Evolutionary conservation across 2,888 invertebrate genomes (phyloP), one percentile per base, ranked within the genome.

Genomic region (Amblyjoppa fuscipennis): DNA sequence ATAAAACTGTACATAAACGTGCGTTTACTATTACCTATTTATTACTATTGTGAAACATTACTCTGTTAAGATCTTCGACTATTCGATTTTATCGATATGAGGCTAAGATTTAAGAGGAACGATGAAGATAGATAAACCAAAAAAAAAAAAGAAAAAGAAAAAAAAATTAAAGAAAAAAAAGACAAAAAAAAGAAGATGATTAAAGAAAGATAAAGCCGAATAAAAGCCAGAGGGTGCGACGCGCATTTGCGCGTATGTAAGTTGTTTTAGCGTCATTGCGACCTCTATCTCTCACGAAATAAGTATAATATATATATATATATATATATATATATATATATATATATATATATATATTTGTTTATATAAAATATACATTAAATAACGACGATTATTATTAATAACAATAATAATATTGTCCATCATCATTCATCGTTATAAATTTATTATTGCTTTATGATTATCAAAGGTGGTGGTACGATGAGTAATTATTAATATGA

Each of bases 1-100:
- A 82, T 61, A 77, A 73, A 89, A 88, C 88, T 91, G 91, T 91
- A 92, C 89, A 92, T 91, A 88, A 80, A 89, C 88, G 88, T 90
- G 89, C 90, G 90, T 91, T 91, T 90, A 90, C 89, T 90, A 92
- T 89, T 90, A 89, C 86, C 90, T 88, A 90, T 89, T 90, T 90
- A 90, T 89, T 77, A 88, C 86, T 85, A 84, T 88, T 88, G 85
- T 83, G 83, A 85, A 84, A 64, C 86, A 20, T 90, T 87, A 88
- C 86, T 87, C 88, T 88, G 87, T 90, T 20, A 88, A 87, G 89
- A 87, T 86, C 90, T 91, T 90, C 88, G 89, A 89, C 89, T 90
- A 89, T 89, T 89, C 88, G 87, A 90, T 87, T 85, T 89, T 87
- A 87, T 87, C 84, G 85, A 87, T 88, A 75, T 61, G 86, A 85